Conservation (phyloP, 2,113 vertebrate species). For the Trochalopteron elliotii region DNA sequence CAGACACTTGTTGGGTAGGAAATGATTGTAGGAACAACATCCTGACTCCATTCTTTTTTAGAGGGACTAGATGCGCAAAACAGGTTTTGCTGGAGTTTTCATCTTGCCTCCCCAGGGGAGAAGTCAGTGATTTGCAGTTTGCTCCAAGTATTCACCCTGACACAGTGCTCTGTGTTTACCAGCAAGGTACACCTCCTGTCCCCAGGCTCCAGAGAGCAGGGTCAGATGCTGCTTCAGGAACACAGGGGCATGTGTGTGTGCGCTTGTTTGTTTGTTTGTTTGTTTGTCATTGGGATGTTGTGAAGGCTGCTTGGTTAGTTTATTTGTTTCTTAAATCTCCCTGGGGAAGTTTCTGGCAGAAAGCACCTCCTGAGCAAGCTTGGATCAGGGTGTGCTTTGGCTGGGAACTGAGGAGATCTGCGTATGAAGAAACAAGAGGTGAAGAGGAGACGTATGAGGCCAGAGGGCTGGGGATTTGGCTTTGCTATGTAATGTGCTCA, state of each 20-base stretch:
- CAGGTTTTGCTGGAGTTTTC: neutral
- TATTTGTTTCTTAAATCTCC: constrained; percentile 58
- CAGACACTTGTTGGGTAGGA: neutral
- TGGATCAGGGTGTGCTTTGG: constrained; percentile 7
- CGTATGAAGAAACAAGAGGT: constrained; percentile 26
- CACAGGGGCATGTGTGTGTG: accelerated
- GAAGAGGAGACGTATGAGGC: constrained; percentile 10
- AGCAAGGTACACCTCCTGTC: neutral
- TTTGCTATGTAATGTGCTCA: neutral
- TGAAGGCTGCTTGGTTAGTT: constrained; percentile 37
- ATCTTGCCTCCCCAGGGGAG: neutral
- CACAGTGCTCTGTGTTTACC: neutral
- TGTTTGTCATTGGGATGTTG: constrained; percentile 10
- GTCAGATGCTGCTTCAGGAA: constrained; percentile 13
- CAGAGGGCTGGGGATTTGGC: constrained; percentile 12
- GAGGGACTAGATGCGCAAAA: neutral
- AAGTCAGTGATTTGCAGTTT: neutral
- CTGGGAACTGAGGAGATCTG: neutral
- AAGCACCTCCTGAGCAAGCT: constrained; percentile 7
- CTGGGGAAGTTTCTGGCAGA: constrained; percentile 52
- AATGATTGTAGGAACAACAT: neutral
- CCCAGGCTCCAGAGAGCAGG: neutral
- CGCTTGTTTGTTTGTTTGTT: neutral
- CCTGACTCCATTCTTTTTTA: neutral
- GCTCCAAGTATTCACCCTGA: neutral